Conservation (phyloP, 2,113 vertebrate genomes). For the Melanerpes aurifrons region DNA sequence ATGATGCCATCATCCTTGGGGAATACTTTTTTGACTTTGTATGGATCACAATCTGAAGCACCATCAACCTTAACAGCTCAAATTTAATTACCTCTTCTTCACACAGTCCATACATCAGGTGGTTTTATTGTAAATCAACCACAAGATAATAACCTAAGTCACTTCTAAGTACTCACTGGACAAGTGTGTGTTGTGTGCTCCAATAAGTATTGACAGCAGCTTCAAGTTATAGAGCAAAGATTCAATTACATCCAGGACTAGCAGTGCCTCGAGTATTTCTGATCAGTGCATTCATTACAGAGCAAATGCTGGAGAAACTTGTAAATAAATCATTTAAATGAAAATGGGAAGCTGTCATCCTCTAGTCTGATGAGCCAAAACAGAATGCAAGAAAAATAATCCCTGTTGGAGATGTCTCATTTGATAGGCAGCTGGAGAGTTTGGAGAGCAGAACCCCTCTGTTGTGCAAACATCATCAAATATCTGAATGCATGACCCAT, state of each 20-base stretch:
- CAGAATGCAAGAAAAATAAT: background rate
- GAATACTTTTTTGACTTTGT: background rate
- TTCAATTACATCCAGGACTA: slow-evolving; percentile 19
- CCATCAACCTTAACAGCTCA: background rate
- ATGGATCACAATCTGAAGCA: slow-evolving; percentile 25
- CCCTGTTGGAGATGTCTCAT: accelerated
- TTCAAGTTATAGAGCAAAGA: slow-evolving; percentile 34
- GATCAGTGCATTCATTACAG: background rate
- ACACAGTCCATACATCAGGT: background rate
- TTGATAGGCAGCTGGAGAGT: background rate
- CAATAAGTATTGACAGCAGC: slow-evolving; percentile 39
- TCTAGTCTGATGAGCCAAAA: background rate
- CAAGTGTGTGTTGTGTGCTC: background rate
- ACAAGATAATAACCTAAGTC: slow-evolving; percentile 41
- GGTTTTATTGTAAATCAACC: slow-evolving; percentile 49
- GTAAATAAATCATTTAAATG: background rate
- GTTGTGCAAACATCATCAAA: background rate
- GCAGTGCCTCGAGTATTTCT: background rate
- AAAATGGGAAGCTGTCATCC: background rate
- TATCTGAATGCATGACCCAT: background rate
- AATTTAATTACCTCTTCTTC: slow-evolving; percentile 54
- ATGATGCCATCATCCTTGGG: background rate
- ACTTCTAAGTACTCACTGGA: slow-evolving; percentile 17
- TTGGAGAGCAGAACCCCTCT: background rate
- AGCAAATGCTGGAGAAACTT: background rate